Conservation (phyloP, 2,888 invertebrate genomes). For the Ametastegia equiseti region DNA sequence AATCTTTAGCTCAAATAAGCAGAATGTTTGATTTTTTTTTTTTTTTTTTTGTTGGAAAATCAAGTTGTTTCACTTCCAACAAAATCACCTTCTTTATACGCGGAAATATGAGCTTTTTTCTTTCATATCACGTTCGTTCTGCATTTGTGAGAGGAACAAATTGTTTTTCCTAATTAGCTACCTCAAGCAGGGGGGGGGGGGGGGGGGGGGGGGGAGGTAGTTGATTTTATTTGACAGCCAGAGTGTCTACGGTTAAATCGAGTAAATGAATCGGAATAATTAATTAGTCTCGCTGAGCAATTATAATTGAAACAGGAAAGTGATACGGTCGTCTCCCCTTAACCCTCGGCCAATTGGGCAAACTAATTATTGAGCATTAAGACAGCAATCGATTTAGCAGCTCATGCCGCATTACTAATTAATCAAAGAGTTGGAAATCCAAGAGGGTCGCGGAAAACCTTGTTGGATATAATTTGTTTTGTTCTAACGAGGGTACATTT, state of each 20-base stretch:
- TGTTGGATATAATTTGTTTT: not conserved
- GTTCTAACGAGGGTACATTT: not conserved
- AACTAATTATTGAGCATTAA: slow-evolving; percentile 38
- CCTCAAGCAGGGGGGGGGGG: not conserved
- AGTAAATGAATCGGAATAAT: slow-evolving; percentile 15
- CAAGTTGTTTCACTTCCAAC: too few species aligned
- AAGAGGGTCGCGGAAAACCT: too few species aligned
- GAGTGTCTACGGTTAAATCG: not conserved
- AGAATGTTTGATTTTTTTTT: too few species aligned
- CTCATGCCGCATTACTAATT: not conserved
- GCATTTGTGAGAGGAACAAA: not conserved
- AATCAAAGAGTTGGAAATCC: not conserved
- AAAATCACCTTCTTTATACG: too few species aligned
- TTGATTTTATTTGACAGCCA: not conserved
- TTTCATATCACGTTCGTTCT: not conserved
- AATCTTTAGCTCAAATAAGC: too few species aligned
- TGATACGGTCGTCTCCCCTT: not conserved
- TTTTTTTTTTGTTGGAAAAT: too few species aligned
- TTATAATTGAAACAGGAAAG: slow-evolving; percentile 18
- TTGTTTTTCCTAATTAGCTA: not conserved
- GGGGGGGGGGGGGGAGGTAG: not conserved
- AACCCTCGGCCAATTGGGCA: slow-evolving; percentile 38
- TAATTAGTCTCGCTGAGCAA: slow-evolving; percentile 19
- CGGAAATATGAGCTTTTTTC: not conserved
- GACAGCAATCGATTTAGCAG: slow-evolving; percentile 29